Evolutionary conservation across 37 sponge, comb jelly and placozoan species (phyloP), one percentile per base, ranked within the genome.

Genomic region (Lycopodina hypogea): DNA sequence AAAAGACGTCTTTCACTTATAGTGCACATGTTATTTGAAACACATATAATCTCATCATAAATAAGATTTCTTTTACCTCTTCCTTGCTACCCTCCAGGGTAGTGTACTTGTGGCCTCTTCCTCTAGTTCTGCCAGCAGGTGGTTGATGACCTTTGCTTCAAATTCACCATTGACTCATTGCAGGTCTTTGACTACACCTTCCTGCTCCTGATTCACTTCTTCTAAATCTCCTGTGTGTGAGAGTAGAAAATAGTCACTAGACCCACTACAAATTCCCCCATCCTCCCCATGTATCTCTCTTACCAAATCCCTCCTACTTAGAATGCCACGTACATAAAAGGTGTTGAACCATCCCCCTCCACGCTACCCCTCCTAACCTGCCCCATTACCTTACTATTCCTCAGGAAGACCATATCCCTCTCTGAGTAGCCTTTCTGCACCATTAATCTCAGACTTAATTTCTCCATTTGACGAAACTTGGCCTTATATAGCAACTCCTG

Each of bases 401-500:
- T 35, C 64, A 81, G 34, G 22, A 81, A 61, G 32, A 42, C 18
- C 8, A 51, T 35, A 34, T 72, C 64, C 28, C 52, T 42, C 74
- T 81, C 82, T 21, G 26, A 18, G 28, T 81, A 73, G 0, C 62
- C 82, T 0, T 35, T 42, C 41, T 59, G 24, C 0, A 28, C 34
- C 12, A 60, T 1, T 23, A 81, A 34, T 64, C 72, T 73, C 73
- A 50, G 66, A 45, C 52, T 72, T 52, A 81, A 66, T 66, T 63
- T 36, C 19, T 24, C 52, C 21, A 81, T 29, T 51, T 63, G 73
- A 24, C 82, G 48, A 1, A 73, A 59, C 39, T 64, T 24, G 0
- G 82, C 82, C n/a, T 71, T 29, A 48, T 73, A 73, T n/a, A 81
- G 26, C 33, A 81, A 65, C 48, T 73, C 74, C 65, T 81, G 82